Conservation (phyloP, 2,888 invertebrate genomes). For the Sceliomorpha sp. region DNA sequence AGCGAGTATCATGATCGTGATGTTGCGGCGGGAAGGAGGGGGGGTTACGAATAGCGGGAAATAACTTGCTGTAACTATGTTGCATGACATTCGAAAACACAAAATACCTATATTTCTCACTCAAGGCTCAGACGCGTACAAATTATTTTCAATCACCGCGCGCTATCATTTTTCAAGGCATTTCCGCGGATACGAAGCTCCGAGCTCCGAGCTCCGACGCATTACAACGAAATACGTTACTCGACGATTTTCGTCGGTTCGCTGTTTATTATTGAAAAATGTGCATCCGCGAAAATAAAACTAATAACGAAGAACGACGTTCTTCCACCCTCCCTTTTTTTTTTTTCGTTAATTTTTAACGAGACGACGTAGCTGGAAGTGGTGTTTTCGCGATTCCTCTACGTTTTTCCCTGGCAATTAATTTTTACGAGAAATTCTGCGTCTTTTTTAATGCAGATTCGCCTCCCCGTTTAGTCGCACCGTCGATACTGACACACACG, state of each 20-base stretch:
- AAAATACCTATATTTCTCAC: neutral
- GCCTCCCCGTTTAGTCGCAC: slow-evolving; percentile 54
- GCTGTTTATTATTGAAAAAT: no score
- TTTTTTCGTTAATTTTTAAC: no score
- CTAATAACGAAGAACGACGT: no score
- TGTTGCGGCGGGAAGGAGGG: slow-evolving; percentile 1
- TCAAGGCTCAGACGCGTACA: neutral
- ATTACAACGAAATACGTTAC: no score
- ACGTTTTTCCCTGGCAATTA: slow-evolving; percentile 51
- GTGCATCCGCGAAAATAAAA: no score
- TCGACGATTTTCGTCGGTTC: no score
- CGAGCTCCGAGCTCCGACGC: no score
- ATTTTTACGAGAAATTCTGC: slow-evolving; percentile 57
- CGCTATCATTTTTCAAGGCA: no score
- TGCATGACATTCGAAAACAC: slow-evolving; percentile 3
- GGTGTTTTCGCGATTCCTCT: slow-evolving; percentile 35
- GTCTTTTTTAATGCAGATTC: slow-evolving; percentile 58
- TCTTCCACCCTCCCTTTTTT: no score
- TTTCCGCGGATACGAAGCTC: no score
- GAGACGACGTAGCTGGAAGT: slow-evolving; percentile 10
- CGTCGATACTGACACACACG: slow-evolving; percentile 52
- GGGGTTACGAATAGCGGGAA: slow-evolving; percentile 1
- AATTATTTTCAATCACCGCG: no score
- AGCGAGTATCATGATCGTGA: slow-evolving; percentile 16
- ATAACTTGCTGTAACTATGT: slow-evolving; percentile 1